These are phyloP conservation scores for Enteromius unitaeniatus DNA, from an alignment of 2,797 vertebrate species.

Conservation along the genomic window DNA sequence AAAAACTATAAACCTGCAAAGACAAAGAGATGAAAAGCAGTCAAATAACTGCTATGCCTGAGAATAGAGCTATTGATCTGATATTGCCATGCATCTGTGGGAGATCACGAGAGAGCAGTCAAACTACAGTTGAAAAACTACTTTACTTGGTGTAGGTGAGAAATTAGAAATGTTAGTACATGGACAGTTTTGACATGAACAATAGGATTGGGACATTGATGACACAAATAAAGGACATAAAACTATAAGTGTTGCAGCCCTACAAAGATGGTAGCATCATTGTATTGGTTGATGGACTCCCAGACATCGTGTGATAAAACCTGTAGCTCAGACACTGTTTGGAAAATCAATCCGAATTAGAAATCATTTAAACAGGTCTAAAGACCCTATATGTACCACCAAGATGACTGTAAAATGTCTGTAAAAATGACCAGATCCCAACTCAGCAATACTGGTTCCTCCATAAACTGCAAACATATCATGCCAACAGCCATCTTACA, in stretches of 20 bases:
- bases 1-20: constrained; percentile 34
- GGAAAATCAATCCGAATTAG: background rate
- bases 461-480: background rate
- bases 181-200: background rate
- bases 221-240: no score
- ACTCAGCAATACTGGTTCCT: background rate
- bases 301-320: no score
- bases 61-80: constrained; percentile 72
- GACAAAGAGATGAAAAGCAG: constrained; percentile 70
- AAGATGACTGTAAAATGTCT: background rate
- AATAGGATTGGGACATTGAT: background rate
- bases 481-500: background rate
- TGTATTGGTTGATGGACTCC: no score
- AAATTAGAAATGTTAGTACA: background rate
- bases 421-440: background rate
- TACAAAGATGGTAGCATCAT: no score
- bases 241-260: no score
- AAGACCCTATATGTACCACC: background rate
- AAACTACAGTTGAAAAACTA: background rate
- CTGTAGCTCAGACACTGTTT: no score
- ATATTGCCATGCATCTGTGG: constrained; percentile 26
- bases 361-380: background rate
- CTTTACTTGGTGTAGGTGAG: background rate
- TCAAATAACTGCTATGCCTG: constrained; percentile 75
- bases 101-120: background rate